phyloP scores from a whole-genome alignment of 1,140 invertebrate genomes.

The Gonatopus flavifemur region DNA sequence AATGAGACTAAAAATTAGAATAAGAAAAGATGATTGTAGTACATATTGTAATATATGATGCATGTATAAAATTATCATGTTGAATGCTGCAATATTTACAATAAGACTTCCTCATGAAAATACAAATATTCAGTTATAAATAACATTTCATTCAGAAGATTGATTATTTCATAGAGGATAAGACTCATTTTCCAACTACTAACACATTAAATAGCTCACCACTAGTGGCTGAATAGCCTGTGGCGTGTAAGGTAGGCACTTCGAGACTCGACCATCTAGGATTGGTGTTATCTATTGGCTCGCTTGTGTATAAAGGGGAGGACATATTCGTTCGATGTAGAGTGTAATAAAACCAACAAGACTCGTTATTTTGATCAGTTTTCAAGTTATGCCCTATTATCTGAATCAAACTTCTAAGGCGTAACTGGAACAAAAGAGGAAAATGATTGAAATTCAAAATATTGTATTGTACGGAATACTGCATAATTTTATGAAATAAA shows the following conservation, averaged over 20 bases:
- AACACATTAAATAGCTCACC: slow-evolving; percentile 39
- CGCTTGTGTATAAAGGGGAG: slow-evolving; percentile 85
- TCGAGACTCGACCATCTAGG: slow-evolving; percentile 71
- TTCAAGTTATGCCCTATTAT: slow-evolving; percentile 66
- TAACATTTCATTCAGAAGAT: no score
- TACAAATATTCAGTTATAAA: no score
- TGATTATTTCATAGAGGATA: no score
- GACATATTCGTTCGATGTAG: slow-evolving; percentile 78
- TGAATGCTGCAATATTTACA: no score
- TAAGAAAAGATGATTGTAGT: no score
- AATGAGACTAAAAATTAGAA: no score
- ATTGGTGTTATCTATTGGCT: slow-evolving; percentile 70
- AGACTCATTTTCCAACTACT: no score
- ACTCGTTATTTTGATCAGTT: slow-evolving; percentile 42
- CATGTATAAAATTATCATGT: no score
- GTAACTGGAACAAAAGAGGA: slow-evolving; percentile 54
- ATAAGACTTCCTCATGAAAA: no score
- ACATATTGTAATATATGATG: no score
- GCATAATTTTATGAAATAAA: neutral
- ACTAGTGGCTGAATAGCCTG: slow-evolving; percentile 50
- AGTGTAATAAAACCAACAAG: slow-evolving; percentile 72
- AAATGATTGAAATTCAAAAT: slow-evolving; percentile 1
- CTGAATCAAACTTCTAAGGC: slow-evolving; percentile 74
- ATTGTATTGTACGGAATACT: neutral
- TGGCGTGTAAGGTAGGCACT: slow-evolving; percentile 52